These are phyloP conservation scores for Tylochromis polylepis DNA, from an alignment of 2,113 vertebrate genomes.

Conservation along the genomic window DNA sequence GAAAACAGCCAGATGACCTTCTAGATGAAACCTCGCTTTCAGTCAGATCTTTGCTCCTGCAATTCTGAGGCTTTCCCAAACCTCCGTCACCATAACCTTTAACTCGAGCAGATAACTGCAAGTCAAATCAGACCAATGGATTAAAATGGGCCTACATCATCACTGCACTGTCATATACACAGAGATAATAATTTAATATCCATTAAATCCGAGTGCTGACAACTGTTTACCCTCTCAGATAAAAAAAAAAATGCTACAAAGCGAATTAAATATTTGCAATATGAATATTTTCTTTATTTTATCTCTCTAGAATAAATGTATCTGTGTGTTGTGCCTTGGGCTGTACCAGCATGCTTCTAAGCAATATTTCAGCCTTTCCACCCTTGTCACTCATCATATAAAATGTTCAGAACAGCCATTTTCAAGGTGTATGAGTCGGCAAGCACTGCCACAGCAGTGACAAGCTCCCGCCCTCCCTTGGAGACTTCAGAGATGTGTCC, in stretches of 20 bases:
- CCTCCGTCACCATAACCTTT: conserved; percentile 8
- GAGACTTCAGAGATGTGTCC: neutral
- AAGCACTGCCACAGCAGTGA: neutral
- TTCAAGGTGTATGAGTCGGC: neutral
- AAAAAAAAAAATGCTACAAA: neutral
- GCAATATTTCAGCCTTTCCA: neutral
- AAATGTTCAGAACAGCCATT: conserved; percentile 9
- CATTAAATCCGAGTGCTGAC: neutral
- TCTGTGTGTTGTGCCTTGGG: neutral
- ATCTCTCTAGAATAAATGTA: neutral
- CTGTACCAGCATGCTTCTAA: neutral
- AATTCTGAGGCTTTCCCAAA: neutral
- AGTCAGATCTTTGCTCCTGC: neutral
- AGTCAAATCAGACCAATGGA: neutral
- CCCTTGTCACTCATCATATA: conserved; percentile 4
- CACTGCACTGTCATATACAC: neutral
- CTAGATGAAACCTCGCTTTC: neutral
- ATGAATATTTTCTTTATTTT: neutral
- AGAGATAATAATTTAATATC: neutral
- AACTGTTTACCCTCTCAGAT: neutral
- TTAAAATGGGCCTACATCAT: neutral
- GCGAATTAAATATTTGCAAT: neutral
- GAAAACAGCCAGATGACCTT: conserved; percentile 5
- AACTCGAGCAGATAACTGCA: neutral
- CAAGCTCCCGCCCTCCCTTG: neutral